These are phyloP conservation scores for Emberiza fucata DNA, from an alignment of 2,113 vertebrate species.

Conservation along the genomic window DNA sequence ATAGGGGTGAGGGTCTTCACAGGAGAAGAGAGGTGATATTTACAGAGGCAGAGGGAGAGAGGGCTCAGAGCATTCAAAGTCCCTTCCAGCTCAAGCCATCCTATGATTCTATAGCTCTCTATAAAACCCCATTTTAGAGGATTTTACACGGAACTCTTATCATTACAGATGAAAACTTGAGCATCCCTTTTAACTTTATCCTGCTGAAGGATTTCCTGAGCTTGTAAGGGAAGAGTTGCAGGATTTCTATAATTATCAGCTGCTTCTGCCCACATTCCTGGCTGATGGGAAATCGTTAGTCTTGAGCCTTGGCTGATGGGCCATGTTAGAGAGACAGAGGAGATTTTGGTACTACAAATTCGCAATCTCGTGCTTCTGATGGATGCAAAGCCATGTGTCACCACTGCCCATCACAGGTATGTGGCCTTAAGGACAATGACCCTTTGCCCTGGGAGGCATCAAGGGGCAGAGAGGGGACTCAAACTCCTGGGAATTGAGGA, in stretches of 20 bases:
- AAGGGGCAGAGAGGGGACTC: not conserved
- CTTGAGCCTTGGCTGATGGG: not conserved
- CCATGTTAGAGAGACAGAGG: not conserved
- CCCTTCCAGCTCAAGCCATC: not conserved
- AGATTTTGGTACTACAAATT: not conserved
- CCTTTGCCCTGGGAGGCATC: not conserved
- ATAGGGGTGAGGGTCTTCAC: not conserved
- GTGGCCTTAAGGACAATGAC: not conserved
- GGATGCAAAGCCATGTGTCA: no score
- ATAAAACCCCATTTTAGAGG: not conserved
- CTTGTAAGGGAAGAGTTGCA: not conserved
- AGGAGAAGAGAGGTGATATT: not conserved
- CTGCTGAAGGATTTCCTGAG: not conserved
- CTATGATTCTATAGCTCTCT: not conserved
- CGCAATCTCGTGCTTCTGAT: no score
- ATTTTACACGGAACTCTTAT: not conserved
- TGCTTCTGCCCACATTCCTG: not conserved
- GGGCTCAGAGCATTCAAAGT: not conserved
- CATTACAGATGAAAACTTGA: not conserved
- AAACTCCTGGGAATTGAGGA: accelerated
- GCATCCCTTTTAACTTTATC: not conserved
- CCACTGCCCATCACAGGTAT: not conserved
- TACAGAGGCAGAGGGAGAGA: not conserved
- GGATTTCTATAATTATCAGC: not conserved
- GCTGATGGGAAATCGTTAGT: not conserved